These are phyloP conservation scores for Perca flavescens DNA, from an alignment of 2,113 vertebrate species.

Conservation along the genomic window DNA sequence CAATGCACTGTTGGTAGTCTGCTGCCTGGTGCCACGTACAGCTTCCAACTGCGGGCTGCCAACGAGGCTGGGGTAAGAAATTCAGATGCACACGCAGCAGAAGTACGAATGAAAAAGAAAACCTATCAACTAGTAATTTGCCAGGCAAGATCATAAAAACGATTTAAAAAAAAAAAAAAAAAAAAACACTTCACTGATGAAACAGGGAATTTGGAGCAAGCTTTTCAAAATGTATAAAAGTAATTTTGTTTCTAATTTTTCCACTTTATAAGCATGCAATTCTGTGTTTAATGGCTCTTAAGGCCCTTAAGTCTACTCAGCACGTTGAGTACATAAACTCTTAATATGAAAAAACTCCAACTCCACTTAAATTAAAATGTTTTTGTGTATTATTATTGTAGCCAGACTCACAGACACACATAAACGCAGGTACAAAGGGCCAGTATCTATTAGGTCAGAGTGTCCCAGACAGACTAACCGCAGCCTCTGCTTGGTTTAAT, in stretches of 20 bases:
- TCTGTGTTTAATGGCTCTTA: not conserved
- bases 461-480: constrained; percentile 31
- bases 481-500: constrained; percentile 36
- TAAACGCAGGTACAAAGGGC: not conserved
- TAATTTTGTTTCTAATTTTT: not conserved
- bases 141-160: not conserved
- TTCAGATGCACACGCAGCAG: not conserved
- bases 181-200: too few relatives aligned
- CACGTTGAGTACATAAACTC: not conserved
- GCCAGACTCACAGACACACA: constrained; percentile 4
- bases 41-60: constrained; percentile 90
- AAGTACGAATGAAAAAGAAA: not conserved
- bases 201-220: not conserved
- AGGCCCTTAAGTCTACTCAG: constrained; percentile 15
- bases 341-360: not conserved
- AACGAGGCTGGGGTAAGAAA: constrained; percentile 95
- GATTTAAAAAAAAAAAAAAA: not conserved
- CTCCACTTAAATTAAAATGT: not conserved
- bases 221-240: not conserved
- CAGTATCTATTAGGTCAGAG: constrained; percentile 11
- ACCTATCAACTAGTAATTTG: not conserved
- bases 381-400: too few relatives aligned
- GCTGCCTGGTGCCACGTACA: constrained; percentile 92
- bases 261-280: not conserved
- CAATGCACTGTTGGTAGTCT: constrained; percentile 93